Evolutionary conservation across 2,113 vertebrate species (phyloP).

Genomic region (Antechinus flavipes): DNA sequence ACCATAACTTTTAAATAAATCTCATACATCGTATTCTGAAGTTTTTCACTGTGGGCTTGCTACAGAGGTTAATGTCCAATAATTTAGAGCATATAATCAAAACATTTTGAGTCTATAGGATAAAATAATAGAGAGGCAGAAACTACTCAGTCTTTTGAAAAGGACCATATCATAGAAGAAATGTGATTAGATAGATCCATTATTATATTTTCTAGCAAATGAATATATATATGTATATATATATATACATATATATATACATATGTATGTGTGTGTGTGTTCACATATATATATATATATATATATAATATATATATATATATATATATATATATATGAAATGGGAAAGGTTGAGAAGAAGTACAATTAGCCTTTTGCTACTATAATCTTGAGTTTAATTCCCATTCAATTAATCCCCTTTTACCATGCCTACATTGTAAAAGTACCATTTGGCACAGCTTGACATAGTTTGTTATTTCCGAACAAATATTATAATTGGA

Average conservation of each 20-base stretch:
- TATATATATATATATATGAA: neutral
- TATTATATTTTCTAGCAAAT: neutral
- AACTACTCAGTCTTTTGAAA: neutral
- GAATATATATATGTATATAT: too few relatives aligned
- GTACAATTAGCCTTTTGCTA: neutral
- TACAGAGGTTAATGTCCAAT: neutral
- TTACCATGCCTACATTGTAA: neutral
- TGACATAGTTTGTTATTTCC: neutral
- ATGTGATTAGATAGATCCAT: neutral
- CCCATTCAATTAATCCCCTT: neutral
- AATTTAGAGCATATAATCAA: neutral
- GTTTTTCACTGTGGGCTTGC: neutral
- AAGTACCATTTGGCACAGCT: neutral
- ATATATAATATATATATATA: too few relatives aligned
- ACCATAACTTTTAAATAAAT: neutral
- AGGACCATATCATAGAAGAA: neutral
- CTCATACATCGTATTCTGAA: neutral
- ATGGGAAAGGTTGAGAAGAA: neutral
- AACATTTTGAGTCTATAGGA: neutral
- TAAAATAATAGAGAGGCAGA: neutral
- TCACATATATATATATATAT: too few relatives aligned
- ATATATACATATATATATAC: too few relatives aligned
- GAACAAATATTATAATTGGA: neutral
- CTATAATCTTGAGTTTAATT: neutral
- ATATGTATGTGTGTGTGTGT: too few relatives aligned